These are phyloP conservation scores for Leucozona laternaria DNA, from an alignment of 2,888 invertebrate genomes.

Conservation along the genomic window DNA sequence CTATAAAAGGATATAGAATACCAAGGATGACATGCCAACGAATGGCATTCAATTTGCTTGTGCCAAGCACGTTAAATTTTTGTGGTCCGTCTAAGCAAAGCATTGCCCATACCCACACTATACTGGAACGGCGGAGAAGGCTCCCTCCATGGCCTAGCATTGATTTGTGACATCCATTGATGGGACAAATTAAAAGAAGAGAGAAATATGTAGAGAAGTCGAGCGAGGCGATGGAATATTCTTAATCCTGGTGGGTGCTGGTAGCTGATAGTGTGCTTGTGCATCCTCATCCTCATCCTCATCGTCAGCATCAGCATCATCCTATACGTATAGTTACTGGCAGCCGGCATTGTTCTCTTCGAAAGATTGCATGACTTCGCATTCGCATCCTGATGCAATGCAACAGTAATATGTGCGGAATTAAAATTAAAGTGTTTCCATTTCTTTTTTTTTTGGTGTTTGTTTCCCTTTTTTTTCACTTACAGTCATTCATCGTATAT, in stretches of 20 bases:
- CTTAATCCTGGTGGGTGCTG: slow-evolving; percentile 50
- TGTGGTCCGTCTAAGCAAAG: slow-evolving; percentile 39
- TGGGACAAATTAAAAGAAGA: slow-evolving; percentile 70
- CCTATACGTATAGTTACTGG: slow-evolving; percentile 1
- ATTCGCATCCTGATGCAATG: slow-evolving; percentile 51
- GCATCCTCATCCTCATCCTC: background rate
- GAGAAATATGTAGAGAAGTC: slow-evolving; percentile 24
- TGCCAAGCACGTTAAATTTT: slow-evolving; percentile 40
- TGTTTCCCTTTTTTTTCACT: slow-evolving; percentile 13
- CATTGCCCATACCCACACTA: too few species aligned
- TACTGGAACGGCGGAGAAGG: background rate
- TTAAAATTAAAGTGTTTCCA: slow-evolving; percentile 51
- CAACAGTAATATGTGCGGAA: slow-evolving; percentile 65
- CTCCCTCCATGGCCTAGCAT: slow-evolving; percentile 31
- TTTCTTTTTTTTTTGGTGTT: background rate
- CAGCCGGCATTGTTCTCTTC: slow-evolving; percentile 25
- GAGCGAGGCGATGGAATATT: slow-evolving; percentile 40
- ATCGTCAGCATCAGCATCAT: slow-evolving; percentile 4
- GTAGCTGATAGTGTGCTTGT: background rate
- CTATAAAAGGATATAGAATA: slow-evolving; percentile 31
- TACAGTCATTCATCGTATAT: slow-evolving; percentile 37
- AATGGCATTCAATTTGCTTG: slow-evolving; percentile 69
- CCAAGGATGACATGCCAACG: slow-evolving; percentile 55
- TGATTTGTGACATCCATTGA: slow-evolving; percentile 75
- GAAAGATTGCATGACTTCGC: slow-evolving; percentile 24